phyloP scores from a whole-genome alignment of 2,888 invertebrate genomes.

The Scaptomyza polygonia region DNA sequence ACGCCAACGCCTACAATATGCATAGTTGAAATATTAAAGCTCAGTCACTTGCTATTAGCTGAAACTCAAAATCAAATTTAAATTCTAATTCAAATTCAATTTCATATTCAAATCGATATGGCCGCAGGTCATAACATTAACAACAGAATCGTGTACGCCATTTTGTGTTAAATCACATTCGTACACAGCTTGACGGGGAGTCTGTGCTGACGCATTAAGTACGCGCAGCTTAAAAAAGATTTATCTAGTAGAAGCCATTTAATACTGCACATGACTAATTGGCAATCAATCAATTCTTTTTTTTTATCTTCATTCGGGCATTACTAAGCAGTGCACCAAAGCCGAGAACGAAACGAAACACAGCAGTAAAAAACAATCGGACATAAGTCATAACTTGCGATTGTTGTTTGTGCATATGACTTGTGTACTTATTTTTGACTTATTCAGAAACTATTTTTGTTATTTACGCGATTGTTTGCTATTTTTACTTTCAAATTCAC shows the following conservation, averaged over 20 bases:
- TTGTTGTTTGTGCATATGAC: constrained; percentile 30
- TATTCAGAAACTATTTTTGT: constrained; percentile 36
- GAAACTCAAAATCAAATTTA: constrained; percentile 11
- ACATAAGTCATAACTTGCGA: constrained; percentile 35
- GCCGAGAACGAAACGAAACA: constrained; percentile 10
- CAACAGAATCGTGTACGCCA: constrained; percentile 18
- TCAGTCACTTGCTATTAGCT: constrained; percentile 25
- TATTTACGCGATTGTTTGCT: constrained; percentile 20
- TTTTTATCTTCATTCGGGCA: constrained; percentile 48
- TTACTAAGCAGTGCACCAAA: constrained; percentile 54
- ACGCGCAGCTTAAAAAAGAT: constrained; percentile 44
- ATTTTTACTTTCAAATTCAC: constrained; percentile 19
- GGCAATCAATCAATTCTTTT: constrained; percentile 69
- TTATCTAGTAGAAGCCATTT: constrained; percentile 54
- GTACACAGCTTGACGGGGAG: constrained; percentile 10
- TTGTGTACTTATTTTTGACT: constrained; percentile 32
- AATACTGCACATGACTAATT: constrained; percentile 69
- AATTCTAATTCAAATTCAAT: constrained; percentile 10
- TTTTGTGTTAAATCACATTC: constrained; percentile 34
- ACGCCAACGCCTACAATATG: constrained; percentile 52
- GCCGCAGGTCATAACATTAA: constrained; percentile 39
- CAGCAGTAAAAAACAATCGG: constrained; percentile 7
- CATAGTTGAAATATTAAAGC: constrained; percentile 32
- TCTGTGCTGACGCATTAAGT: constrained; percentile 47
- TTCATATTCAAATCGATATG: constrained; percentile 28